A percentile compares a stretch with the other conserved stretches of the same genome.
These are phyloP conservation scores for Gastrophryne carolinensis DNA, from an alignment of 2,797 vertebrate species.

Conservation along the genomic window DNA sequence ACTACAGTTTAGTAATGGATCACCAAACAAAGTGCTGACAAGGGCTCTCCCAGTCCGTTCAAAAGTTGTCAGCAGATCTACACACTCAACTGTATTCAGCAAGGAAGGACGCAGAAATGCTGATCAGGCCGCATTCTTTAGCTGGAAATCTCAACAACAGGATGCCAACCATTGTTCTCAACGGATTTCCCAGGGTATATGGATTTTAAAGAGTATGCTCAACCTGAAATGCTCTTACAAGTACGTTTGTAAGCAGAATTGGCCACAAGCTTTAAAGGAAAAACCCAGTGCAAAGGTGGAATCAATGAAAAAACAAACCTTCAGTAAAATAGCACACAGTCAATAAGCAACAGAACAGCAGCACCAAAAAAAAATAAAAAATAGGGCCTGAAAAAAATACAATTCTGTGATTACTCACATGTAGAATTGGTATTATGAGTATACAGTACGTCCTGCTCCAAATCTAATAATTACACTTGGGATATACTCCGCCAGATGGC, in stretches of 20 bases:
- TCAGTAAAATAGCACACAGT: too few species aligned
- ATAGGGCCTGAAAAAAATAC: too few species aligned
- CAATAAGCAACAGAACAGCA: too few species aligned
- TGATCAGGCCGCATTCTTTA: conserved; percentile 65
- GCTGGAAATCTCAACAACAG: conserved; percentile 59
- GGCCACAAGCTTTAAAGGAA: too few species aligned
- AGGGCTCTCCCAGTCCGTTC: conserved; percentile 58
- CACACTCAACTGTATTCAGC: background rate
- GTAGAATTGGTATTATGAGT: too few species aligned
- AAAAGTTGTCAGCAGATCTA: conserved; percentile 55
- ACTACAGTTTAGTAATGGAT: background rate
- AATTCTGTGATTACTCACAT: too few species aligned
- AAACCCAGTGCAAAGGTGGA: too few species aligned
- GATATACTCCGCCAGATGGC: too few species aligned
- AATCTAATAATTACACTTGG: too few species aligned
- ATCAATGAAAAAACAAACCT: too few species aligned
- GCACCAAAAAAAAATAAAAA: too few species aligned
- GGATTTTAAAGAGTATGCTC: background rate
- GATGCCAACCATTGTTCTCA: conserved; percentile 64
- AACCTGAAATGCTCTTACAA: conserved; percentile 1
- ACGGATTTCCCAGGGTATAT: conserved; percentile 36
- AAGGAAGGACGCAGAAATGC: conserved; percentile 71
- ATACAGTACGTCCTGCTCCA: too few species aligned
- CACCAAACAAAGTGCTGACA: conserved; percentile 63
- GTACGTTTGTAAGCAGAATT: background rate